Percentiles rank a stretch among this genome's conserved stretches.
Conservation (phyloP, 2,113 vertebrate species). For the Catharus bicknelli region DNA sequence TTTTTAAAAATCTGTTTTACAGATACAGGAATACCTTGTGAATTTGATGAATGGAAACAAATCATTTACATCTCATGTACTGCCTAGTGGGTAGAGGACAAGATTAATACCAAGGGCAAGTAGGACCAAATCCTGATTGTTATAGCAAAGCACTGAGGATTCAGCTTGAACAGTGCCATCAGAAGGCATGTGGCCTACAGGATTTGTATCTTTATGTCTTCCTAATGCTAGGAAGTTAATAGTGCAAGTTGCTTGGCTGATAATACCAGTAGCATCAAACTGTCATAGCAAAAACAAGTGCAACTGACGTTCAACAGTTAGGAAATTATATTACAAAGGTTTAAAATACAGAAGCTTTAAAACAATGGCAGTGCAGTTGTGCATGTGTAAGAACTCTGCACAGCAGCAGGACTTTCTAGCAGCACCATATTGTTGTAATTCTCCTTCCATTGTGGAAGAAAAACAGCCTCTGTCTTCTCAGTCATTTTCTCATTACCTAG, state of each 20-base stretch:
- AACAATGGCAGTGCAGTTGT: background rate
- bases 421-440: background rate
- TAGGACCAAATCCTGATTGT: background rate
- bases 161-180: background rate
- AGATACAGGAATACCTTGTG: constrained; percentile 1
- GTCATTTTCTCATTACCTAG: background rate
- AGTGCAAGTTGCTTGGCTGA: background rate
- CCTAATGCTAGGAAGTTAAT: background rate
- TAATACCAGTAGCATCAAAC: background rate
- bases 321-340: background rate
- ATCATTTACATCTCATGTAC: constrained; percentile 12
- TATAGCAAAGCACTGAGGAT: background rate
- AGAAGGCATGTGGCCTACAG: background rate
- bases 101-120: background rate
- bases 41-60: constrained; percentile 41
- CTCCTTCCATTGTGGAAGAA: background rate
- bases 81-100: background rate
- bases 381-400: background rate
- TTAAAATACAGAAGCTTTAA: background rate
- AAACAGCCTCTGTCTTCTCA: background rate
- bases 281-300: background rate
- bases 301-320: background rate
- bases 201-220: background rate
- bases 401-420: background rate
- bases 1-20: constrained; percentile 6